A percentile compares a stretch with the other conserved stretches of the same genome.
Evolutionary conservation across 2,113 vertebrate species (phyloP).

Genomic region (Pachyramphus minor): DNA sequence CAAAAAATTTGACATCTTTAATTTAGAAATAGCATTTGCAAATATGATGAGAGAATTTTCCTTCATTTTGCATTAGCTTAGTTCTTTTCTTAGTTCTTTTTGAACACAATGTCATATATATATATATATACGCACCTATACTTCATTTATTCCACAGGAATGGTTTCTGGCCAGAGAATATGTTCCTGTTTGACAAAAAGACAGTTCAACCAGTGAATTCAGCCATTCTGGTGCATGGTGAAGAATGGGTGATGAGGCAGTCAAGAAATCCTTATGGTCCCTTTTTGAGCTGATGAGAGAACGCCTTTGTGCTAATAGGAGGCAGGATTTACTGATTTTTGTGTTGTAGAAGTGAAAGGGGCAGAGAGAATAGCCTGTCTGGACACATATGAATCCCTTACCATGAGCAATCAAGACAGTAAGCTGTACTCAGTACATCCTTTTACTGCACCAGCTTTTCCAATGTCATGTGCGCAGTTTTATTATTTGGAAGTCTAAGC

Average conservation of each 20-base stretch:
- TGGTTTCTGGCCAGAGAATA: not conserved
- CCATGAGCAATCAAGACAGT: not conserved
- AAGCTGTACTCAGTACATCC: not conserved
- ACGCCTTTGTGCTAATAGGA: not conserved
- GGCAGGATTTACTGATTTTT: not conserved
- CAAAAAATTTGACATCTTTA: too few relatives aligned
- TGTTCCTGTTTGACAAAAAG: not conserved
- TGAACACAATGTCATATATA: not conserved
- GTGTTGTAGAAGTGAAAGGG: not conserved
- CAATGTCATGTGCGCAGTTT: not conserved
- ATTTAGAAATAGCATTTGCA: not conserved
- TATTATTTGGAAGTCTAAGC: not conserved
- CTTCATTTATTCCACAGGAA: not conserved
- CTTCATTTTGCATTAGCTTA: not conserved
- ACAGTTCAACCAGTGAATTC: not conserved
- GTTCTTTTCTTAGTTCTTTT: not conserved
- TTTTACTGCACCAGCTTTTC: not conserved
- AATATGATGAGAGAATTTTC: not conserved
- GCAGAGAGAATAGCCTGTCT: not conserved
- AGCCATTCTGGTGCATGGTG: not conserved
- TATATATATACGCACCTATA: not conserved
- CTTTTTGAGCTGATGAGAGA: not conserved
- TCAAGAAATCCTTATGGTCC: not conserved
- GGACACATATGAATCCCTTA: not conserved
- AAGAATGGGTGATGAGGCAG: not conserved